These are phyloP conservation scores for Coboldia fuscipes DNA, from an alignment of 1,140 invertebrate species.

Conservation along the genomic window DNA sequence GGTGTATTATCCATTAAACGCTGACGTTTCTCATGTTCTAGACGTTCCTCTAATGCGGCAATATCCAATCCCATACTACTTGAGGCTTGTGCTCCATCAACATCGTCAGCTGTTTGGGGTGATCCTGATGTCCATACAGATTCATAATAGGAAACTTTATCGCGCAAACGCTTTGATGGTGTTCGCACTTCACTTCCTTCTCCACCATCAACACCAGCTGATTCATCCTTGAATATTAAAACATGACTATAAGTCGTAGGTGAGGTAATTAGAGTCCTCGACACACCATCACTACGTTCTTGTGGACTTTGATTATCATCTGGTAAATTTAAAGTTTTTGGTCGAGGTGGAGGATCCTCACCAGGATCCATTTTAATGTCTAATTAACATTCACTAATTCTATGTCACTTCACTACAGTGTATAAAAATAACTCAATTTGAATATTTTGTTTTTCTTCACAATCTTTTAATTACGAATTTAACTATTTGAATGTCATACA, in stretches of 20 bases:
- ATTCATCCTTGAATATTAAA: too few species aligned
- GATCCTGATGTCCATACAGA: slow-evolving; percentile 38
- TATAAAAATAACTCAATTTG: too few species aligned
- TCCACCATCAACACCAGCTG: too few species aligned
- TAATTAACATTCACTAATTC: background rate
- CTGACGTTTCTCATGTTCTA: slow-evolving; percentile 30
- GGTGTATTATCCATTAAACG: slow-evolving; percentile 23
- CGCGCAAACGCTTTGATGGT: slow-evolving; percentile 32
- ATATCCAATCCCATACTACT: slow-evolving; percentile 25
- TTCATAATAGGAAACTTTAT: slow-evolving; percentile 55
- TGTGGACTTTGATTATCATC: background rate
- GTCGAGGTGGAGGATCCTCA: slow-evolving; percentile 1
- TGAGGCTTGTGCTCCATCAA: slow-evolving; percentile 15
- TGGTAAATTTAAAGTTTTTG: too few species aligned
- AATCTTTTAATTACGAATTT: too few species aligned
- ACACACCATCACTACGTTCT: too few species aligned
- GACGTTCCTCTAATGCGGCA: slow-evolving; percentile 32
- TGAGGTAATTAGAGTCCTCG: too few species aligned
- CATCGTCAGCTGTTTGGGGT: slow-evolving; percentile 12
- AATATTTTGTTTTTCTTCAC: too few species aligned
- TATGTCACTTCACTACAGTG: too few species aligned
- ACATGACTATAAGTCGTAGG: too few species aligned
- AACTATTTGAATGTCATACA: too few species aligned
- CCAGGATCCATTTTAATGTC: slow-evolving; percentile 3
- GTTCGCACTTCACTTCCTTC: too few species aligned